Evolutionary conservation across 2,113 vertebrate species (phyloP).

Genomic region (Delphinus delphis): DNA sequence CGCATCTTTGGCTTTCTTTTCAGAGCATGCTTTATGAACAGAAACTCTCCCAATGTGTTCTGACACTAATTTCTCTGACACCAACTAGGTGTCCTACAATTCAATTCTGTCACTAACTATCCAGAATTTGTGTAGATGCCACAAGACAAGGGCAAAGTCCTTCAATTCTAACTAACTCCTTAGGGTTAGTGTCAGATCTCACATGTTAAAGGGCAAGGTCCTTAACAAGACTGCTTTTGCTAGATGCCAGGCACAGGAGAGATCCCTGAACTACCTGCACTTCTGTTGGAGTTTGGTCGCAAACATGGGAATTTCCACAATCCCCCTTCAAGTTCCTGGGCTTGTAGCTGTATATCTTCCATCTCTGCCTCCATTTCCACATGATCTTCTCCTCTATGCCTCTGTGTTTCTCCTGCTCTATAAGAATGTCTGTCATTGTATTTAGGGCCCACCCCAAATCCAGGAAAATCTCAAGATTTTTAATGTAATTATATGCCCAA

Average conservation of each 20-base stretch:
- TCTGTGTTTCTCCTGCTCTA: not conserved
- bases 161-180: not conserved
- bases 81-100: not conserved
- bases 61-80: not conserved
- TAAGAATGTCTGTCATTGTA: not conserved
- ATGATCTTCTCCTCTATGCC: not conserved
- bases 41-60: not conserved
- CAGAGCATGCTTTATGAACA: not conserved
- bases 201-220: not conserved
- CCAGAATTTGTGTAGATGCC: not conserved
- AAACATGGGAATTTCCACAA: not conserved
- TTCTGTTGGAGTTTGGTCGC: not conserved
- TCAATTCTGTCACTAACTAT: not conserved
- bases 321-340: not conserved
- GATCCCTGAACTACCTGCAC: not conserved
- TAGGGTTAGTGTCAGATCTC: not conserved
- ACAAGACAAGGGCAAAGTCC: not conserved
- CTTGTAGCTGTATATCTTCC: not conserved
- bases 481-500: not conserved
- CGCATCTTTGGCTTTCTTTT: not conserved
- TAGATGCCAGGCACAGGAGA: not conserved
- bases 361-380: not conserved
- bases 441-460: not conserved
- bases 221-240: not conserved
- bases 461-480: not conserved